Base-by-base conservation (phyloP, 2,113 vertebrate species). In the Phoenicopterus ruber region DNA sequence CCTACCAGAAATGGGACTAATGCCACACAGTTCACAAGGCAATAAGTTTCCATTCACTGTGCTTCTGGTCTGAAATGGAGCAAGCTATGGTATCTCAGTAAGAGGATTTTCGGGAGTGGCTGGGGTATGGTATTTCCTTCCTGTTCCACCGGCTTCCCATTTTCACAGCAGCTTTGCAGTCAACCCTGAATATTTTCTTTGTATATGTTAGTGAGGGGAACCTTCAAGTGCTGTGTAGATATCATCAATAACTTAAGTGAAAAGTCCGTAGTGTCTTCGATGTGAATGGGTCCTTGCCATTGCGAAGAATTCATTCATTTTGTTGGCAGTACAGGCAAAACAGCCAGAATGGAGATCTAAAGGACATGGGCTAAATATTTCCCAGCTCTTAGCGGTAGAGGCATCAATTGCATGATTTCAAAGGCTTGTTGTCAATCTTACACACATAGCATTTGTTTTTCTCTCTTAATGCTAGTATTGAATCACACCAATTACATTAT, bases 401-500 rank as follows among this genome's bases (percentile, higher is more conserved):
- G 40, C 86, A 79, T 96, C 77, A 87, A 58, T 19, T 96, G 91
- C 81, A 21, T 65, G 70, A 85, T 89, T 96, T 93, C 88, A 89
- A 65, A 94, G 36, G 83, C 58, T 80, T 95, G 73, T 96, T 96
- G 93, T 94, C 95, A 85, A 15, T 95, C 88, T 94, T 72, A 11
- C 17, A 65, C 26, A 29, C 66, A 22, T 72, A 49, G 29, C 93
- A 73, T 93, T 96, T 97, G 94, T 94, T 96, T 95, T 94, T 89
- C 91, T 95, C 89, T 87, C 78, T 94, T 95, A 95, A 94, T 97
- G 73, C 79, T 96, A 87, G 88, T 95, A 97, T 93, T 95, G 91
- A 95, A 89, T 94, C 91, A 91, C 66, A 40, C 62, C 93, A 96
- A 94, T 97, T 97, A 96, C 69, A 62, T 96, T 95, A 95, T 97